A percentile compares a stretch with the other conserved stretches of the same genome.
phyloP scores from a whole-genome alignment of 2,797 vertebrate species.

The Sphenopsis melanotis region DNA sequence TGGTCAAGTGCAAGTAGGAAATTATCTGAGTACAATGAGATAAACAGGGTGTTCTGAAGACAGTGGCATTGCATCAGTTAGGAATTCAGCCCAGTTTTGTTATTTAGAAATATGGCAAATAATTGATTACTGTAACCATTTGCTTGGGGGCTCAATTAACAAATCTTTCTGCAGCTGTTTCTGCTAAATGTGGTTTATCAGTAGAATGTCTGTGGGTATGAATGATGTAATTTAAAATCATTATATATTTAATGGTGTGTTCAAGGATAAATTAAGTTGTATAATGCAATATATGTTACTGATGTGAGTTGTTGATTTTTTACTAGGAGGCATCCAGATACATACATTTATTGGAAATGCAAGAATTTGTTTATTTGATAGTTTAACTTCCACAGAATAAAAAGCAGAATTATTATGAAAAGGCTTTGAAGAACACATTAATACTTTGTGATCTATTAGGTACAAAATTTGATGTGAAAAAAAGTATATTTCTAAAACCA shows the following conservation, averaged over 20 bases:
- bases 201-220: not conserved
- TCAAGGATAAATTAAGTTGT: not conserved
- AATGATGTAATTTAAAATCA: not conserved
- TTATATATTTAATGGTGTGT: not conserved
- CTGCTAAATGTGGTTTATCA: conserved; percentile 7
- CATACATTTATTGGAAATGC: not conserved
- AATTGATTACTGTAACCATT: not conserved
- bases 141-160: not conserved
- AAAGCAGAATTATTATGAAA: not conserved
- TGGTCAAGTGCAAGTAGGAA: not conserved
- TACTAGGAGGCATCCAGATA: not conserved
- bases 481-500: not conserved
- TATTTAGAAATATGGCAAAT: not conserved
- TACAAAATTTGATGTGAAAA: not conserved
- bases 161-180: conserved; percentile 28
- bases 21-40: not conserved
- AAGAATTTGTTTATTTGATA: not conserved
- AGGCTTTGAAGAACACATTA: not conserved
- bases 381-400: not conserved
- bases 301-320: not conserved
- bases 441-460: not conserved
- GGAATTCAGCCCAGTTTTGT: not conserved
- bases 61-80: not conserved
- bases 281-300: not conserved
- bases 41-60: not conserved